Conservation (phyloP, 2,888 invertebrate genomes). For the Drosophila helvetica region DNA sequence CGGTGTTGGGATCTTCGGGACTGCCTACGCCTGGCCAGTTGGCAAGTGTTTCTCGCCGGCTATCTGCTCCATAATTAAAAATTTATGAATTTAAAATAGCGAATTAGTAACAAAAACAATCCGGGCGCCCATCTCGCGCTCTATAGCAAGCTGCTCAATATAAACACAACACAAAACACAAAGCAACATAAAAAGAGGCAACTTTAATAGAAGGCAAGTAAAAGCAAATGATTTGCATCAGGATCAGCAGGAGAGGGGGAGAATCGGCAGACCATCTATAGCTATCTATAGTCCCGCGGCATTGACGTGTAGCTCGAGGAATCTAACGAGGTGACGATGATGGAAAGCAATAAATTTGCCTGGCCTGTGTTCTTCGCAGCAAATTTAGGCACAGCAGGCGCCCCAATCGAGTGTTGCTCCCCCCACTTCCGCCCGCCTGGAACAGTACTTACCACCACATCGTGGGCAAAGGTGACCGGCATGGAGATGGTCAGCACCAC, state of each 20-base stretch:
- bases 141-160: constrained; percentile 40
- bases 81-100: constrained; percentile 73
- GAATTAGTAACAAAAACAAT: constrained; percentile 71
- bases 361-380: constrained; percentile 73
- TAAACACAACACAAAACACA: constrained; percentile 53
- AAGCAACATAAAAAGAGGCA: constrained; percentile 33
- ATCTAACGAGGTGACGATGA: constrained; percentile 81
- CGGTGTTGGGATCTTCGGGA: not conserved
- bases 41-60: constrained; percentile 51
- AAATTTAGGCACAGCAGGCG: constrained; percentile 71
- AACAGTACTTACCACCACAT: constrained; percentile 85
- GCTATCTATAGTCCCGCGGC: not conserved
- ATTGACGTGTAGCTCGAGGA: constrained; percentile 61
- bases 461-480: constrained; percentile 90
- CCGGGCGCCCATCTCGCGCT: constrained; percentile 41
- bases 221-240: constrained; percentile 37
- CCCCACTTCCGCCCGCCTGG: constrained; percentile 9
- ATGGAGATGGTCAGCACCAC: constrained; percentile 89
- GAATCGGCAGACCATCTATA: constrained; percentile 6
- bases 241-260: constrained; percentile 2
- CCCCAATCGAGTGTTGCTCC: constrained; percentile 11
- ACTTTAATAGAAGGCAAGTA: constrained; percentile 45
- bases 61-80: constrained; percentile 70
- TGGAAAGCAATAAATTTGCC: constrained; percentile 80
- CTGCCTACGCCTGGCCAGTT: constrained; percentile 38